Evolutionary conservation across 35 echinoderm and acorn worm genomes (phyloP).

Genomic region (Heliocidaris tuberculata): DNA sequence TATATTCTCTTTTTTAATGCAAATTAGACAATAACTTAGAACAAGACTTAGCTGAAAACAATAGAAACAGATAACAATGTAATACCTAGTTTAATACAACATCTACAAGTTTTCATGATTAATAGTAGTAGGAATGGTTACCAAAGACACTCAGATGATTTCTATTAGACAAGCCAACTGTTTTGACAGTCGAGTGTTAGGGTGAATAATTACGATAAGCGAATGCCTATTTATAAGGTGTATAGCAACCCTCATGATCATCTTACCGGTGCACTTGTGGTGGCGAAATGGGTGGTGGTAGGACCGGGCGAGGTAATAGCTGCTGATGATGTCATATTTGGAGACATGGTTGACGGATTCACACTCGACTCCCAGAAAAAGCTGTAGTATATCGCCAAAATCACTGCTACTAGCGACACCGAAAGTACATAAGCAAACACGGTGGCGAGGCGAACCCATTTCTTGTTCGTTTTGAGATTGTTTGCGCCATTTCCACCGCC

Average conservation of each 20-base stretch:
- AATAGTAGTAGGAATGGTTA: too few relatives aligned
- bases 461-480: conserved; percentile 94
- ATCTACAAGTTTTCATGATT: too few relatives aligned
- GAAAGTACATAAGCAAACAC: conserved; percentile 96
- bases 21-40: too few relatives aligned
- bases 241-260: not conserved
- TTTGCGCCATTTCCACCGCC: conserved; percentile 62
- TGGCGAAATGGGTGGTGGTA: not conserved
- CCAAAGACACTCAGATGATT: too few relatives aligned
- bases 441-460: conserved; percentile 94
- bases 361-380: conserved; percentile 77
- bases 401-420: conserved; percentile 86
- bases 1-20: too few relatives aligned
- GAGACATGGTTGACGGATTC: conserved; percentile 5
- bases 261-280: not conserved
- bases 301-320: not conserved
- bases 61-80: too few relatives aligned
- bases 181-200: not conserved
- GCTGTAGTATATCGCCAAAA: conserved; percentile 94
- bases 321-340: not conserved
- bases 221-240: not conserved
- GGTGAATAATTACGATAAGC: not conserved
- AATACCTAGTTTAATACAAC: too few relatives aligned
- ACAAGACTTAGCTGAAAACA: too few relatives aligned
- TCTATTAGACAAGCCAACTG: too few relatives aligned